Conservation (phyloP, 1,140 invertebrate species). For the Drosophila sechellia region DNA sequence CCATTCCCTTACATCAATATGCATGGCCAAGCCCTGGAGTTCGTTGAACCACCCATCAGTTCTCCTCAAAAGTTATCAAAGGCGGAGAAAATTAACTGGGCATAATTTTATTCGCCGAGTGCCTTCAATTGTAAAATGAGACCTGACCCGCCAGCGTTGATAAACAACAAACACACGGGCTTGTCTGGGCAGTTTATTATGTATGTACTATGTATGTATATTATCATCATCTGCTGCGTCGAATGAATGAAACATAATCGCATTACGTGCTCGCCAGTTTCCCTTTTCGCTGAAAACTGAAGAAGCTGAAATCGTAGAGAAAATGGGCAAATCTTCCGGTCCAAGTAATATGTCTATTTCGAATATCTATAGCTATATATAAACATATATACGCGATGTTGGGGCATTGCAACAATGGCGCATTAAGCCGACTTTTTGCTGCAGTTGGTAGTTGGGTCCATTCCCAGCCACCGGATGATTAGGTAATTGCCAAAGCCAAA, state of each 20-base stretch:
- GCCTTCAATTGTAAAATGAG: conserved; percentile 35
- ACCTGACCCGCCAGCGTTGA: conserved; percentile 33
- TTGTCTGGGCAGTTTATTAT: conserved; percentile 29
- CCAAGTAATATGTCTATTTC: conserved; percentile 35
- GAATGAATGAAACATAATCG: conserved; percentile 50
- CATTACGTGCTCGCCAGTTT: conserved; percentile 65
- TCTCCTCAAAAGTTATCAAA: conserved; percentile 35
- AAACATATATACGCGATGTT: conserved; percentile 11
- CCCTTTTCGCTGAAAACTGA: conserved; percentile 40
- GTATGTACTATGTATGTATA: conserved; percentile 1
- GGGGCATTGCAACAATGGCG: conserved; percentile 70
- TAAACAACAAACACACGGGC: conserved; percentile 29
- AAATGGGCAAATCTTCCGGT: conserved; percentile 26
- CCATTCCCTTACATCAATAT: background rate
- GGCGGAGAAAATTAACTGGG: conserved; percentile 3
- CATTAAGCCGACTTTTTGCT: conserved; percentile 62
- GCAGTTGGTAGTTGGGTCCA: conserved; percentile 59
- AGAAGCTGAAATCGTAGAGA: conserved; percentile 10
- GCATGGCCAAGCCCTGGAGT: conserved; percentile 16
- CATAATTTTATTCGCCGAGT: conserved; percentile 17
- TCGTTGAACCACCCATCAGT: conserved; percentile 37
- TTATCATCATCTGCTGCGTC: conserved; percentile 27
- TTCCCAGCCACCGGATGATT: conserved; percentile 66
- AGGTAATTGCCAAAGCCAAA: conserved; percentile 58
- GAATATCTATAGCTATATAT: conserved; percentile 23